Percentiles rank a stretch among this genome's conserved stretches.
Evolutionary conservation across 2,113 vertebrate species (phyloP).

Genomic region (Grantiella picta): DNA sequence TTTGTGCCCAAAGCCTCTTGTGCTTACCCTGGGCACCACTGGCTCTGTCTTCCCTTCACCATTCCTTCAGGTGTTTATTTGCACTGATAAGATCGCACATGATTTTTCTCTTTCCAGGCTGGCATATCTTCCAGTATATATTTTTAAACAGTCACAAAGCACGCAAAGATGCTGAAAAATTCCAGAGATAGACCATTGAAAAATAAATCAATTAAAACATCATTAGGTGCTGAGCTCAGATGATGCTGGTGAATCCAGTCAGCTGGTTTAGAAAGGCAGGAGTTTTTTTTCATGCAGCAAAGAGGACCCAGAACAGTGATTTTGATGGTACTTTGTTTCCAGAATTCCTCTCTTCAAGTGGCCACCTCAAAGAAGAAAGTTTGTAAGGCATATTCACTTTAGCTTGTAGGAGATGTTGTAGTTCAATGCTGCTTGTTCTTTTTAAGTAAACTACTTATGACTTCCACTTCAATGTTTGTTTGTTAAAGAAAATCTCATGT

Average conservation of each 20-base stretch:
- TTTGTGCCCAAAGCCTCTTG: not conserved
- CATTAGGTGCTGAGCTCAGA: not conserved
- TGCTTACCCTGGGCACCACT: not conserved
- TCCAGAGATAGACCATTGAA: not conserved
- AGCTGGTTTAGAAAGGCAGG: not conserved
- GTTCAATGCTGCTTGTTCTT: not conserved
- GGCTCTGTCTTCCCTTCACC: not conserved
- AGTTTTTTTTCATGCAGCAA: not conserved
- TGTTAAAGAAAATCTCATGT: not conserved
- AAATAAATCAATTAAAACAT: not conserved
- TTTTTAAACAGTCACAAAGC: not conserved
- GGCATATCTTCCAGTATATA: not conserved
- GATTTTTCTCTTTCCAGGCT: not conserved
- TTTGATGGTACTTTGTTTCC: not conserved
- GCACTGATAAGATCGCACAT: rapidly evolving
- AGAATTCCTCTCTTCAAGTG: not conserved
- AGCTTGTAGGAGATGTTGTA: not conserved
- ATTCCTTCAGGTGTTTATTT: not conserved
- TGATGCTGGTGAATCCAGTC: not conserved
- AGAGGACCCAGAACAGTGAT: not conserved
- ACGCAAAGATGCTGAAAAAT: not conserved
- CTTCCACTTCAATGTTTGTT: not conserved
- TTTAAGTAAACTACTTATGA: not conserved
- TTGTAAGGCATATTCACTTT: not conserved
- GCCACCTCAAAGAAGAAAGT: not conserved